A percentile compares a stretch with the other conserved stretches of the same genome.
Conservation (phyloP, 2,888 invertebrate genomes). For the Carterocephalus palaemon region DNA sequence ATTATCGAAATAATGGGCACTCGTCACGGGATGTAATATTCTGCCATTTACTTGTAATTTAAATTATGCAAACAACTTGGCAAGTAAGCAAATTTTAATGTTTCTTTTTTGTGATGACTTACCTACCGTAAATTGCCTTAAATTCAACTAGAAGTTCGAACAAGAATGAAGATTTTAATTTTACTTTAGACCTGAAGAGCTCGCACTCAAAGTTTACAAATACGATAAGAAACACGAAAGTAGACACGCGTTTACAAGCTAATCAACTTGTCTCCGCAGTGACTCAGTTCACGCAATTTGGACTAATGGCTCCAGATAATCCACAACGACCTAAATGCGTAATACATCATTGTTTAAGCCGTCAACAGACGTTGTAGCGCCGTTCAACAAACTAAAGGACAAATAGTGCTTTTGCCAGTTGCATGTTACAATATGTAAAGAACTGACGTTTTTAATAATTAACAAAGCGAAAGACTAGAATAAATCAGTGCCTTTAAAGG, state of each 20-base stretch:
- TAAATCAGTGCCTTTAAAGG: no score
- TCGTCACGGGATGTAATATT: slow-evolving; percentile 26
- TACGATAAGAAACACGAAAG: slow-evolving; percentile 4
- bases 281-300: slow-evolving; percentile 15
- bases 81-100: slow-evolving; percentile 17
- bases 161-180: no score
- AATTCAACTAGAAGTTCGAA: no score
- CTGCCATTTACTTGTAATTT: slow-evolving; percentile 28
- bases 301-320: slow-evolving; percentile 18
- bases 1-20: slow-evolving; percentile 25
- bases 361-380: not conserved
- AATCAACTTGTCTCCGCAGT: slow-evolving; percentile 17
- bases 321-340: slow-evolving; percentile 18
- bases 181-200: no score
- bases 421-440: no score
- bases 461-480: no score
- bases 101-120: slow-evolving; percentile 12
- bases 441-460: no score
- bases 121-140: slow-evolving; percentile 9
- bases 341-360: slow-evolving; percentile 14
- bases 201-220: no score
- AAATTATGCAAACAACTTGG: slow-evolving; percentile 24
- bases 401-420: no score
- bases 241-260: slow-evolving; percentile 18
- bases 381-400: no score